Conservation (phyloP, 2,888 invertebrate species). For the Tachystola acroxantha region DNA sequence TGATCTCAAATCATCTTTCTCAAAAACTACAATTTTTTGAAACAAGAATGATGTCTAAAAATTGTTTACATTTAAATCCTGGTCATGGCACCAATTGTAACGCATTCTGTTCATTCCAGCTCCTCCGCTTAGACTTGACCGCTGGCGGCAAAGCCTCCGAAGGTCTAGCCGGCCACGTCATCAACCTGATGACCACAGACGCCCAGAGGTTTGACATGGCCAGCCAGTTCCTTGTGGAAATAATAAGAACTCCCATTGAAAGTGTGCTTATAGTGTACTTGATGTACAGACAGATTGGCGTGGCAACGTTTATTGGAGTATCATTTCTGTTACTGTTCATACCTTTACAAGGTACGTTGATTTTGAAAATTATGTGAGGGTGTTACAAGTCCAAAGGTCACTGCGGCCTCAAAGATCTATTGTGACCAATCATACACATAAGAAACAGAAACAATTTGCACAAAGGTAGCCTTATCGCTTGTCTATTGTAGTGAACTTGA, state of each 20-base stretch:
- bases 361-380: too few species aligned
- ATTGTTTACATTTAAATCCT: too few species aligned
- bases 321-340: conserved; percentile 79
- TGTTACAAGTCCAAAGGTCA: too few species aligned
- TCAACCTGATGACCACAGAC: conserved; percentile 91
- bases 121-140: conserved; percentile 83
- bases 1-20: too few species aligned
- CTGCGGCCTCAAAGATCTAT: too few species aligned
- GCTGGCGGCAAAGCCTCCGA: conserved; percentile 78
- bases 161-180: conserved; percentile 82
- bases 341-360: conserved; percentile 79
- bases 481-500: too few species aligned
- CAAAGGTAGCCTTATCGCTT: too few species aligned
- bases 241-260: conserved; percentile 90
- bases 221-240: conserved; percentile 87
- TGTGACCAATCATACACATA: too few species aligned
- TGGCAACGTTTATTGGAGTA: conserved; percentile 78
- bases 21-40: too few species aligned
- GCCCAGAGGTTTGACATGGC: conserved; percentile 92
- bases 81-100: too few species aligned
- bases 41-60: too few species aligned
- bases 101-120: conserved; percentile 77
- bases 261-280: conserved; percentile 86
- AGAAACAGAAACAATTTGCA: too few species aligned
- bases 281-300: conserved; percentile 80